These are phyloP conservation scores for Aotus griseimembra DNA, from an alignment of 2,797 vertebrate species.

Conservation along the genomic window DNA sequence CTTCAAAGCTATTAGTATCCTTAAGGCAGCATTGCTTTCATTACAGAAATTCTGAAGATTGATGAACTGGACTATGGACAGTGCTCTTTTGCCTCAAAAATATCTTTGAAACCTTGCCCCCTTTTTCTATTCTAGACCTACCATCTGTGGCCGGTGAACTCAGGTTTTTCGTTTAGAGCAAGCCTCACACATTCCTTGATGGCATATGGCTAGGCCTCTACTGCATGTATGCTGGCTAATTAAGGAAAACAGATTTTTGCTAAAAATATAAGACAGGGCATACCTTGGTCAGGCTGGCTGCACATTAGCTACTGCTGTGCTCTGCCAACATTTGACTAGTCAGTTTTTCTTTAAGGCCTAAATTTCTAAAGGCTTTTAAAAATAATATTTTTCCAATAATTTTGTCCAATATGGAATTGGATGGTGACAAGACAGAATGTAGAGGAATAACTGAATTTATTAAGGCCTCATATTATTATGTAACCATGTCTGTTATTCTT, in stretches of 20 bases:
- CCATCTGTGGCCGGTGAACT: constrained; percentile 27
- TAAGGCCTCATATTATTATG: constrained; percentile 5
- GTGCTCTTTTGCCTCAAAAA: neutral
- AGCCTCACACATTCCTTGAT: constrained; percentile 13
- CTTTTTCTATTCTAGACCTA: neutral
- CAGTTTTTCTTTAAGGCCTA: constrained; percentile 33
- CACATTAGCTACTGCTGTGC: neutral
- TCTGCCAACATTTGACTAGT: neutral
- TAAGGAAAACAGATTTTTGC: constrained; percentile 39
- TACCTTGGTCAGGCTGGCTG: neutral
- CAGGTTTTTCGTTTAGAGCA: constrained; percentile 32
- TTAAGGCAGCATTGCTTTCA: neutral
- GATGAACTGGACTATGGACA: neutral
- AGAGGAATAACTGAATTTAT: constrained; percentile 27
- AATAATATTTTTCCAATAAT: neutral
- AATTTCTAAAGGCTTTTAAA: neutral
- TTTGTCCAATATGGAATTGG: neutral
- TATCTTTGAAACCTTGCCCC: neutral
- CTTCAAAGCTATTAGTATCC: neutral
- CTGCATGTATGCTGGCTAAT: constrained; percentile 36
- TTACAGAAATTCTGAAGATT: neutral
- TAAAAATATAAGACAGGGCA: constrained; percentile 52
- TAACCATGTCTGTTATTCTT: neutral
- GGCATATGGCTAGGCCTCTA: neutral
- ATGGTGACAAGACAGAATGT: constrained; percentile 6